A percentile compares a stretch with the other conserved stretches of the same genome.
Evolutionary conservation across 37 sponge, comb jelly and placozoan genomes (phyloP).

Genomic region (Crambe crambe): DNA sequence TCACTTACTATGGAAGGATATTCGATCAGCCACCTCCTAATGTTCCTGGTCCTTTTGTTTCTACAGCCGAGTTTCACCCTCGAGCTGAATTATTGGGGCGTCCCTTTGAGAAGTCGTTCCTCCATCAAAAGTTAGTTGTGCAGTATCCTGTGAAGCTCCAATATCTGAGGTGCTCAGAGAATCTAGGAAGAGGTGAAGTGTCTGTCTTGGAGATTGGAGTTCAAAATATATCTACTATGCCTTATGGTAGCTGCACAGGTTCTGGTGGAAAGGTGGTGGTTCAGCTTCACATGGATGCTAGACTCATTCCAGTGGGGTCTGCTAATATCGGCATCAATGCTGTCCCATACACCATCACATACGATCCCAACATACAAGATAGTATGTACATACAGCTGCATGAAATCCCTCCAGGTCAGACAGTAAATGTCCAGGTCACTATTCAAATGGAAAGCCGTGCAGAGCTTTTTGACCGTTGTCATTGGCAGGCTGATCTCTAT

Average conservation of each 20-base stretch:
- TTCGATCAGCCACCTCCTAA: conserved; percentile 87
- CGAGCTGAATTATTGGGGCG: conserved; percentile 68
- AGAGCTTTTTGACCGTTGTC: conserved; percentile 77
- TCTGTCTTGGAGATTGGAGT: conserved; percentile 67
- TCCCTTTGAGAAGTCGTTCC: conserved; percentile 69
- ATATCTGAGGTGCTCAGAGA: conserved; percentile 56
- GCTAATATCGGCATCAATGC: conserved; percentile 33
- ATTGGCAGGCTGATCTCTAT: conserved; percentile 74
- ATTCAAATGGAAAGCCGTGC: conserved; percentile 80
- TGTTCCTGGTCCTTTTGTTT: conserved; percentile 75
- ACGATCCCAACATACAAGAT: conserved; percentile 68
- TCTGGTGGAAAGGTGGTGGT: conserved; percentile 70
- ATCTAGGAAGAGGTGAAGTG: conserved; percentile 76
- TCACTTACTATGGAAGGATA: conserved; percentile 73
- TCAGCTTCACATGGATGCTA: conserved; percentile 70
- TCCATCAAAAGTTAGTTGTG: conserved; percentile 61
- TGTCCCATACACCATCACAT: conserved; percentile 67
- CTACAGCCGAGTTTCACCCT: conserved; percentile 64
- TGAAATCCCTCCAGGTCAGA: conserved; percentile 59
- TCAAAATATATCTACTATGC: conserved; percentile 74
- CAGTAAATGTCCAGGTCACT: conserved; percentile 54
- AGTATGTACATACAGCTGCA: conserved; percentile 71
- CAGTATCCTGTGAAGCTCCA: conserved; percentile 82
- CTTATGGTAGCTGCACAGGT: conserved; percentile 65
- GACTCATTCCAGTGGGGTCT: conserved; percentile 71